These are phyloP conservation scores for Metaphire vulgaris DNA, from an alignment of 1,140 invertebrate genomes.

Conservation along the genomic window DNA sequence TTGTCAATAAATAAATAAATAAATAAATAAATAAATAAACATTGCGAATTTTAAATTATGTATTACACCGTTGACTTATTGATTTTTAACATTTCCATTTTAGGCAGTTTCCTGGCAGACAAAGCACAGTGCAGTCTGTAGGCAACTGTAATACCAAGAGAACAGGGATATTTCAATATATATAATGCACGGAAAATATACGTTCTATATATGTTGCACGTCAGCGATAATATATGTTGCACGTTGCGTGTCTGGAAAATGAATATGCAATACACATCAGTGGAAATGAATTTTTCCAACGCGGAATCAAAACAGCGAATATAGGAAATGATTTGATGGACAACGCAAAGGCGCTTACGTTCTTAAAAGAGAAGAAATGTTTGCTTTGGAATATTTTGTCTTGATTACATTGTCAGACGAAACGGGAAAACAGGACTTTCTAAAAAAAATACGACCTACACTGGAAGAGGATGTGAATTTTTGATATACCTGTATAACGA, in stretches of 20 bases:
- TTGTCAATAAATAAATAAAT: background rate
- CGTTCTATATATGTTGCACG: background rate
- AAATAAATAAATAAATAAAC: background rate
- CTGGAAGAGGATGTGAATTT: too few species aligned
- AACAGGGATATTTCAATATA: background rate
- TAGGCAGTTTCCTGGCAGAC: background rate
- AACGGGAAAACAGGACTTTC: too few species aligned
- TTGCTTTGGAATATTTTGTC: too few species aligned
- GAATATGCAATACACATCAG: background rate
- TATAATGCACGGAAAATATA: background rate
- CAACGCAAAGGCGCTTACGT: too few species aligned
- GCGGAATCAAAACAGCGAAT: too few species aligned
- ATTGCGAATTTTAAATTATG: background rate
- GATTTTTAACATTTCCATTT: too few species aligned
- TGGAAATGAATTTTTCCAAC: background rate
- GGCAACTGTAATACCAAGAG: background rate
- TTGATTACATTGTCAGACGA: too few species aligned
- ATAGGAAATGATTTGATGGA: too few species aligned
- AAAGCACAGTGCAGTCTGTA: background rate
- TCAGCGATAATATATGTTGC: background rate
- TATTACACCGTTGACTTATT: background rate
- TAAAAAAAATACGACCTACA: too few species aligned
- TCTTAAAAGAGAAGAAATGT: too few species aligned
- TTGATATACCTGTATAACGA: too few species aligned
- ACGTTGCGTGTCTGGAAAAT: background rate